Evolutionary conservation across 2,888 invertebrate genomes (phyloP).

Genomic region (Oligia strigilis): DNA sequence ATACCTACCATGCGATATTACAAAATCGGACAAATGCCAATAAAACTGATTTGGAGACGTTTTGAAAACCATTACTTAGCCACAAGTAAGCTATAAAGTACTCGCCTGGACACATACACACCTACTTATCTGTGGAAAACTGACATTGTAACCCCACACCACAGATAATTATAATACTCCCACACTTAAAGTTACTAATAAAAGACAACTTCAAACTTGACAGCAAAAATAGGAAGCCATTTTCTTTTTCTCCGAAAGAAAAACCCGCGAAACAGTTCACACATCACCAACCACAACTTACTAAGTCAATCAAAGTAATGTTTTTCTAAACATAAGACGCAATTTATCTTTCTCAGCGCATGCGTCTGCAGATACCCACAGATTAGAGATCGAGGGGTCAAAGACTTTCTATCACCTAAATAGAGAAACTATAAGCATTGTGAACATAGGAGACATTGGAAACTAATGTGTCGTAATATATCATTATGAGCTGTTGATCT

Average conservation of each 20-base stretch:
- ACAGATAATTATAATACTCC: background rate
- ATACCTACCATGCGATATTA: background rate
- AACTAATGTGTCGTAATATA: constrained; percentile 54
- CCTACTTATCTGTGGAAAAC: background rate
- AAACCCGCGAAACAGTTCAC: background rate
- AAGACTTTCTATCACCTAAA: constrained; percentile 76
- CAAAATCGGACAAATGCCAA: background rate
- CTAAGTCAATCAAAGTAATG: constrained; percentile 37
- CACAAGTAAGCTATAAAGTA: background rate
- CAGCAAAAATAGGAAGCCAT: background rate
- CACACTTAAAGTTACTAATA: no score
- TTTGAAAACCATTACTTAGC: background rate
- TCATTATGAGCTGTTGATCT: constrained; percentile 45
- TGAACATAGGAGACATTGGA: constrained; percentile 55
- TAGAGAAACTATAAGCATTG: constrained; percentile 39
- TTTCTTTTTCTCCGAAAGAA: background rate
- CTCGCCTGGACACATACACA: no score
- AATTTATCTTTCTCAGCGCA: constrained; percentile 36
- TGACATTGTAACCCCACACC: no score
- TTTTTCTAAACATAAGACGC: constrained; percentile 26
- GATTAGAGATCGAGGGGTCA: constrained; percentile 69
- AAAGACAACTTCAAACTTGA: background rate
- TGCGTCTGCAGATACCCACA: constrained; percentile 55
- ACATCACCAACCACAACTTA: constrained; percentile 3
- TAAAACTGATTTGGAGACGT: background rate